Percentiles rank a stretch among this genome's conserved stretches.
Conservation (phyloP, 2,113 vertebrate genomes). For the Circaetus cinerascens region DNA sequence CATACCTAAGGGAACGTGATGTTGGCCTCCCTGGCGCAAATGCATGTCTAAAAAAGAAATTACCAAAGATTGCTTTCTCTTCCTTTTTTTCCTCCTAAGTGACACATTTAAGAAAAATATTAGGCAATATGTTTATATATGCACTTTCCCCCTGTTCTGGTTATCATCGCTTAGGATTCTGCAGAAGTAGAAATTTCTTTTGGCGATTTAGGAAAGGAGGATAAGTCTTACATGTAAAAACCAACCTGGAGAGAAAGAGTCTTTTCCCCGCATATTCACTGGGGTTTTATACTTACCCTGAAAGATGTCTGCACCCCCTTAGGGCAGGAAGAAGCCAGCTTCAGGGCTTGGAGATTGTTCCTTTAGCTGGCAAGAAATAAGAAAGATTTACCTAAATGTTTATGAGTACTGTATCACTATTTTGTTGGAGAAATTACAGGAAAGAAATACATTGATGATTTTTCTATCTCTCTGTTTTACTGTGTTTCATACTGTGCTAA, state of each 20-base stretch:
- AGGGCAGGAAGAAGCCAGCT: neutral
- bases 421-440: neutral
- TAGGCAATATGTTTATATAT: neutral
- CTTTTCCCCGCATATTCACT: neutral
- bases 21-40: neutral
- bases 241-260: neutral
- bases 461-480: neutral
- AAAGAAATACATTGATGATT: neutral
- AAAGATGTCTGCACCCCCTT: neutral
- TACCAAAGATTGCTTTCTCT: neutral
- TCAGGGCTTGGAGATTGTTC: neutral
- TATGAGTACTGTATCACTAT: neutral
- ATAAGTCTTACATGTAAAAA: neutral
- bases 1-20: neutral
- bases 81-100: neutral
- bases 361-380: conserved; percentile 19
- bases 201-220: neutral
- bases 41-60: neutral
- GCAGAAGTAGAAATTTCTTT: neutral
- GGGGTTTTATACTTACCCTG: neutral
- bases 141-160: neutral
- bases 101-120: neutral
- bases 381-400: neutral
- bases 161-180: neutral
- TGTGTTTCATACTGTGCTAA: neutral